phyloP scores from a whole-genome alignment of 1,140 invertebrate genomes.

The Subanguina moxae region DNA sequence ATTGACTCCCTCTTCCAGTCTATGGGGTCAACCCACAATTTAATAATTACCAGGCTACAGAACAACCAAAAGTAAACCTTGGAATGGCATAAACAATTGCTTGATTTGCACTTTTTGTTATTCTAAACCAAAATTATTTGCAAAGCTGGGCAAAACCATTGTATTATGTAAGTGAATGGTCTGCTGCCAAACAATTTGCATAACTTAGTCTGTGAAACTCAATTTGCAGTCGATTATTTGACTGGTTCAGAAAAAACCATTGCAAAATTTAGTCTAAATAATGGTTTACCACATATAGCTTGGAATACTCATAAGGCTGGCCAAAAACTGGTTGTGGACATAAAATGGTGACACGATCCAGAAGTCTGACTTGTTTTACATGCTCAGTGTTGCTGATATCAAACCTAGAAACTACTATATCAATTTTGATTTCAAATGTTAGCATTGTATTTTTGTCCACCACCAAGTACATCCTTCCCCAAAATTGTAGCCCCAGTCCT shows the following conservation, averaged over 20 bases:
- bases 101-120: background rate
- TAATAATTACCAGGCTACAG: constrained; percentile 4
- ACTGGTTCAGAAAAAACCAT: too few species aligned
- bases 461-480: too few species aligned
- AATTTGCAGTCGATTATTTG: too few species aligned
- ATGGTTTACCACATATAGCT: constrained; percentile 46
- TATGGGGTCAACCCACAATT: background rate
- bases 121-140: too few species aligned
- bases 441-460: too few species aligned
- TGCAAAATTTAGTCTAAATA: background rate
- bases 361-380: constrained; percentile 43
- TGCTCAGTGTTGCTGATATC: constrained; percentile 55
- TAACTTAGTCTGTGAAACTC: too few species aligned
- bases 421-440: too few species aligned
- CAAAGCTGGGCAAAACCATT: too few species aligned
- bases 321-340: constrained; percentile 41
- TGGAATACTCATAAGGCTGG: constrained; percentile 43
- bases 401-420: constrained; percentile 32
- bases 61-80: background rate
- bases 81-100: background rate
- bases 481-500: too few species aligned
- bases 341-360: constrained; percentile 49
- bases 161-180: too few species aligned
- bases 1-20: background rate
- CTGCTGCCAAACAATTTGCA: too few species aligned